Base-by-base conservation (phyloP, 2,113 vertebrate species). In the Macquaria australasica region DNA sequence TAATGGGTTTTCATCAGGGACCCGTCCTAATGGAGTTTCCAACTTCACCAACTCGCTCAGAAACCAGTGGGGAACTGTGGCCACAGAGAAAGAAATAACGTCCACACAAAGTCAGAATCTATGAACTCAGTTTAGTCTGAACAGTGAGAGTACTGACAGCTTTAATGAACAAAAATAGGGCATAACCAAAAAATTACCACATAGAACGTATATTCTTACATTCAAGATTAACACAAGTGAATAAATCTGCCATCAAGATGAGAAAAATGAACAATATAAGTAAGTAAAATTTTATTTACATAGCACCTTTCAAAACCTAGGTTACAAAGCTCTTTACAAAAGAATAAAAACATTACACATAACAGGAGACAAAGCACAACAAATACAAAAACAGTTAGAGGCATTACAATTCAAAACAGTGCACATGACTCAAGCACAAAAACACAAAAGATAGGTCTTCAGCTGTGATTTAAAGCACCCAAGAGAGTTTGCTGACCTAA, bases 1-100 rank as follows among this genome's bases (percentile, higher is more conserved):
- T 93, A 91, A 94, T 85, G 87, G 84, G 80, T 94, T 94, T 95
- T 87, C 91, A 93, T 91, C 90, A 90, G 85, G 82, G 88, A 81
- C 64, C 76, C 66, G 4, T 28, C 76, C 69, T 90, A 91, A 94
- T 91, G 87, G 92, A 93, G 85, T 92, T 92, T 93, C 85, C 87
- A 79, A 91, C 91, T 92, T 89, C 74, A 50, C 72, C 87, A 68
- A 34, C 73, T 79, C 81, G 23, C 60, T 80, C 70, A 74, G 73
- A 82, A 76, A 31, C 78, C 68, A 75, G 73, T 28, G 59, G 83
- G 85, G 77, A 78, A 79, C 77, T 70, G 74, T 56, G 74, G 77
- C 82, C 28, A 63, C 86, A 84, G 67, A 84, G 77, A 79, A 56
- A 84, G 82, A 85, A 89, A 79, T 77, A 82, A 85, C 78, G 81